A percentile compares a stretch with the other conserved stretches of the same genome.
phyloP scores from a whole-genome alignment of 2,113 vertebrate genomes.

The Oncorhynchus mykiss region DNA sequence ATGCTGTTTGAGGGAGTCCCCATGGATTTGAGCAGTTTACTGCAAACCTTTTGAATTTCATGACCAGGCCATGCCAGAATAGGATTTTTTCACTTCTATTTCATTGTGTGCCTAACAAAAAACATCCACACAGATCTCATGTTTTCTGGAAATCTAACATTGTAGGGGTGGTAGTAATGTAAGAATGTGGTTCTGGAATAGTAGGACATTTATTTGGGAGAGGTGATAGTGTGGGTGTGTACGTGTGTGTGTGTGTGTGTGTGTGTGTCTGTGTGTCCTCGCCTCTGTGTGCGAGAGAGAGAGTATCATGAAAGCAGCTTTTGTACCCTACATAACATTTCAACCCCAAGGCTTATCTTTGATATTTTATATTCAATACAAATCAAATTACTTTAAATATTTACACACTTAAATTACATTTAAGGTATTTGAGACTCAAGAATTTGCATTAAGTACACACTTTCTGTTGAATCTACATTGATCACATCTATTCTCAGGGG shows the following conservation, averaged over 20 bases:
- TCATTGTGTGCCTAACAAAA: too few species aligned
- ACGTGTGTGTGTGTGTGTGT: neutral
- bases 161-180: conserved; percentile 33
- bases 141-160: conserved; percentile 32
- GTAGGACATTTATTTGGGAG: neutral
- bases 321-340: conserved; percentile 10
- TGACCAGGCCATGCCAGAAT: conserved; percentile 59
- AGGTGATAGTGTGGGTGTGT: neutral
- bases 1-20: conserved; percentile 88
- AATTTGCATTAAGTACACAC: conserved; percentile 43
- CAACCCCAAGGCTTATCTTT: conserved; percentile 42
- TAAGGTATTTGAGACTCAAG: conserved; percentile 44
- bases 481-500: conserved; percentile 31
- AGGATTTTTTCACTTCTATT: conserved; percentile 24
- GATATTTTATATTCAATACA: conserved; percentile 50
- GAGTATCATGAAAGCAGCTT: conserved; percentile 18
- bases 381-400: conserved; percentile 47
- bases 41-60: conserved; percentile 78
- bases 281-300: conserved; percentile 8
- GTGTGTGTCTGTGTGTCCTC: conserved; percentile 2
- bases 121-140: conserved; percentile 42
- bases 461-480: conserved; percentile 48
- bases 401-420: conserved; percentile 52
- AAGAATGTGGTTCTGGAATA: neutral
- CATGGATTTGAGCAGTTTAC: conserved; percentile 80